Evolutionary conservation across 1,140 invertebrate species (phyloP).

Genomic region (Drosophila kanapiae): DNA sequence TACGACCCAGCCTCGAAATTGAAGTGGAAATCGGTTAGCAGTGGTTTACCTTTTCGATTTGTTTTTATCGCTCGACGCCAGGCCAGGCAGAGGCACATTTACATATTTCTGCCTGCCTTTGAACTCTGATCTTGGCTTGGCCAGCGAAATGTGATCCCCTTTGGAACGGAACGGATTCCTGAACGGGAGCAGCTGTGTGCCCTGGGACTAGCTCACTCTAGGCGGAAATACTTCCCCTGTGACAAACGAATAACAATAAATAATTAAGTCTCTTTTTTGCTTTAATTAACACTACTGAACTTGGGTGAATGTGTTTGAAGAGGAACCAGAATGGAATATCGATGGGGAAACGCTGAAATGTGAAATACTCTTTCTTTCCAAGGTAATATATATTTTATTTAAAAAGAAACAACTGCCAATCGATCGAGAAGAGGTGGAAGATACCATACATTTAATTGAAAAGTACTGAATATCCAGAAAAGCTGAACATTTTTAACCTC

Average conservation of each 20-base stretch:
- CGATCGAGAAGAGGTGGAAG: too few relatives aligned
- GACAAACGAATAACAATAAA: conserved; percentile 48
- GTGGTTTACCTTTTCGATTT: conserved; percentile 50
- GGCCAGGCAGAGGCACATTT: conserved; percentile 52
- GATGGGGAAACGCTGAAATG: background rate
- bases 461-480: background rate
- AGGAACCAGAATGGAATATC: background rate
- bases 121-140: conserved; percentile 56
- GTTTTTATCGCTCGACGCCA: conserved; percentile 58
- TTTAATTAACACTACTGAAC: conserved; percentile 80
- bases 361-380: background rate
- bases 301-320: conserved; percentile 30
- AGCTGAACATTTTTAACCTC: background rate
- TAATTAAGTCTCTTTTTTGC: conserved; percentile 54
- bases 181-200: conserved; percentile 44
- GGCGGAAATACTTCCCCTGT: conserved; percentile 65
- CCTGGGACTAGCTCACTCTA: too few relatives aligned
- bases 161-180: background rate
- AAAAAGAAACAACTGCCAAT: background rate
- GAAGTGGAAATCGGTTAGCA: conserved; percentile 61
- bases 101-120: conserved; percentile 80
- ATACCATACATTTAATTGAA: too few relatives aligned
- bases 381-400: background rate
- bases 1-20: conserved; percentile 63
- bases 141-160: conserved; percentile 35